Percentiles rank a stretch among this genome's conserved stretches.
These are phyloP conservation scores for Cremastobaeus sp. DNA, from an alignment of 2,888 invertebrate species.

Conservation along the genomic window DNA sequence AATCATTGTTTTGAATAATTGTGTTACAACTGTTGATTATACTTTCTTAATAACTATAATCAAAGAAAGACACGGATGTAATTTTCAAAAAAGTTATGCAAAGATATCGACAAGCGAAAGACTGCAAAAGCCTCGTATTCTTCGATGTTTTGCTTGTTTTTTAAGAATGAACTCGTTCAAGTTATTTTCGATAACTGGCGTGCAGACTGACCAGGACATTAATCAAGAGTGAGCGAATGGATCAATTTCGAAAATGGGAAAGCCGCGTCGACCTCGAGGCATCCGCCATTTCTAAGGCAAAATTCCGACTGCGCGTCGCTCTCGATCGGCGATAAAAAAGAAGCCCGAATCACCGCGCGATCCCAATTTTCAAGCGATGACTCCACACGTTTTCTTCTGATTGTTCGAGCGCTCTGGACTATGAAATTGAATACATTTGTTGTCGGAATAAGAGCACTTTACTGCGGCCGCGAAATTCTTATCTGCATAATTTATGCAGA, in stretches of 20 bases:
- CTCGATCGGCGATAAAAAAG: slow-evolving; percentile 39
- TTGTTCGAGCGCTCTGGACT: slow-evolving; percentile 37
- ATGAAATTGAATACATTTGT: slow-evolving; percentile 54
- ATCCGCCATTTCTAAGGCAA: no score
- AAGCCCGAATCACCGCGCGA: slow-evolving; percentile 32
- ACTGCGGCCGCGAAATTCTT: slow-evolving; percentile 22
- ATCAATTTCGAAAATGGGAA: slow-evolving; percentile 29
- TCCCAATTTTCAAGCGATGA: slow-evolving; percentile 34
- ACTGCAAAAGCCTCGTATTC: no score
- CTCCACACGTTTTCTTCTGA: slow-evolving; percentile 27
- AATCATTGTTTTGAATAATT: no score
- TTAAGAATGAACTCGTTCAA: no score
- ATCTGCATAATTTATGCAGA: slow-evolving; percentile 35
- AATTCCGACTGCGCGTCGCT: no score
- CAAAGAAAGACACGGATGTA: no score
- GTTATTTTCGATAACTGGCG: slow-evolving; percentile 48
- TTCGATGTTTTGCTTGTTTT: no score
- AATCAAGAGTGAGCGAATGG: slow-evolving; percentile 47
- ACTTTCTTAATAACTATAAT: no score
- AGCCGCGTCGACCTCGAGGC: slow-evolving; percentile 2
- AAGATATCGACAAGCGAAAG: no score
- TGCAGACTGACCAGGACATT: slow-evolving; percentile 34
- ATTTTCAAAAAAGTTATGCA: no score
- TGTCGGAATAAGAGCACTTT: slow-evolving; percentile 22
- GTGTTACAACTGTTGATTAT: no score